Evolutionary conservation across 2,888 invertebrate genomes (phyloP).

Genomic region (Petrolisthes cinctipes): DNA sequence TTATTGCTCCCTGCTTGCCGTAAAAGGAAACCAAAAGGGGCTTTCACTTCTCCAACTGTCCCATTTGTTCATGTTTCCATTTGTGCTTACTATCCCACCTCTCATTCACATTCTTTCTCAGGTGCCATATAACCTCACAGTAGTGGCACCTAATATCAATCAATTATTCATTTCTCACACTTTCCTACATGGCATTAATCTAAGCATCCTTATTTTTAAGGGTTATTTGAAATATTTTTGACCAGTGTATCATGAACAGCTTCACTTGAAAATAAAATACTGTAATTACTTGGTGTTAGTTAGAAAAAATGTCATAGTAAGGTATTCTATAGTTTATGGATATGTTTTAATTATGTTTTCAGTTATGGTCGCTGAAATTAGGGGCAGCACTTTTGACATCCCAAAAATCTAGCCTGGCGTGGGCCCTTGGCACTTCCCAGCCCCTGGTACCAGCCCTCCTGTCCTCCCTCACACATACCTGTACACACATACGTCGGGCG

Average conservation of each 20-base stretch:
- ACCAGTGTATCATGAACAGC: background rate
- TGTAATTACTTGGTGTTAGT: background rate
- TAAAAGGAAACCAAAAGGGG: no score
- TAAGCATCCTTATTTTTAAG: background rate
- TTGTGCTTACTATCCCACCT: no score
- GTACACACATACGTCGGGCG: slow-evolving; percentile 8
- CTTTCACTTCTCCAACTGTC: background rate
- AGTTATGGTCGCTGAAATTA: slow-evolving; percentile 40
- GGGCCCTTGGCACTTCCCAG: slow-evolving; percentile 29
- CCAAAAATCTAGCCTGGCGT: slow-evolving; percentile 11
- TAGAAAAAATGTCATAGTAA: background rate
- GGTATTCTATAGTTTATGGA: background rate
- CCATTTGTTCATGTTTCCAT: no score
- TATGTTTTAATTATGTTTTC: background rate
- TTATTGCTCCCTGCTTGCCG: no score
- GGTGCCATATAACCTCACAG: no score
- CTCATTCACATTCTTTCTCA: no score
- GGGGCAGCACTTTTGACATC: slow-evolving; percentile 26
- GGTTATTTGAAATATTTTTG: background rate
- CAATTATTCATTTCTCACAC: no score
- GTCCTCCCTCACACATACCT: slow-evolving; percentile 9
- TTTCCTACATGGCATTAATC: no score
- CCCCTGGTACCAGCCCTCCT: slow-evolving; percentile 43
- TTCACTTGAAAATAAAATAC: background rate
- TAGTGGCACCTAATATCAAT: no score